Evolutionary conservation across 2,888 invertebrate genomes (phyloP).

Genomic region (Parnassius apollo): DNA sequence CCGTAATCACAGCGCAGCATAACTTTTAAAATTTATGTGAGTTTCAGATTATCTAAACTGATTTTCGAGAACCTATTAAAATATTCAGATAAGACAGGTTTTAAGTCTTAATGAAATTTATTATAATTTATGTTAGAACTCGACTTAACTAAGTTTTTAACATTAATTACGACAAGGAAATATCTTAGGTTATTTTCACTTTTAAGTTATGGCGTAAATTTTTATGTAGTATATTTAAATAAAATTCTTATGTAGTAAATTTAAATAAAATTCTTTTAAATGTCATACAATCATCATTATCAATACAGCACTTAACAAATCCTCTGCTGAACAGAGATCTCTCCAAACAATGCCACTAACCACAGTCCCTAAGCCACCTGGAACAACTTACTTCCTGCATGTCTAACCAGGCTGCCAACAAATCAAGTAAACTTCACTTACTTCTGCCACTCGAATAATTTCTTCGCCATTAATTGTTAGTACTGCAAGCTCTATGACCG

Average conservation of each 20-base stretch:
- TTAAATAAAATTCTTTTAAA: no score
- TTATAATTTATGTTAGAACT: constrained; percentile 24
- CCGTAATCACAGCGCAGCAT: no score
- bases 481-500: no score
- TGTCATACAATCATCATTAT: no score
- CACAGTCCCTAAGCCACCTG: constrained; percentile 3
- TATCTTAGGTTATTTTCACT: constrained; percentile 21
- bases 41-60: neutral
- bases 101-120: constrained; percentile 12
- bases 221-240: neutral
- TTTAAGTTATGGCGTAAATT: constrained; percentile 7
- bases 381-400: no score
- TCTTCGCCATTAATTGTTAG: no score
- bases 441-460: no score
- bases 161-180: constrained; percentile 16
- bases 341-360: no score
- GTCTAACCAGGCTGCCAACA: no score
- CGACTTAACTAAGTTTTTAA: constrained; percentile 7
- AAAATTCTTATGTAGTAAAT: neutral
- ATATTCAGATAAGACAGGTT: constrained; percentile 22
- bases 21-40: neutral
- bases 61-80: constrained; percentile 21
- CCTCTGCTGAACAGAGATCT: no score
- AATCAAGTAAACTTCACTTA: no score
- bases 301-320: no score